phyloP scores from a whole-genome alignment of 2,888 invertebrate species.

The Leptura quadrifasciata region DNA sequence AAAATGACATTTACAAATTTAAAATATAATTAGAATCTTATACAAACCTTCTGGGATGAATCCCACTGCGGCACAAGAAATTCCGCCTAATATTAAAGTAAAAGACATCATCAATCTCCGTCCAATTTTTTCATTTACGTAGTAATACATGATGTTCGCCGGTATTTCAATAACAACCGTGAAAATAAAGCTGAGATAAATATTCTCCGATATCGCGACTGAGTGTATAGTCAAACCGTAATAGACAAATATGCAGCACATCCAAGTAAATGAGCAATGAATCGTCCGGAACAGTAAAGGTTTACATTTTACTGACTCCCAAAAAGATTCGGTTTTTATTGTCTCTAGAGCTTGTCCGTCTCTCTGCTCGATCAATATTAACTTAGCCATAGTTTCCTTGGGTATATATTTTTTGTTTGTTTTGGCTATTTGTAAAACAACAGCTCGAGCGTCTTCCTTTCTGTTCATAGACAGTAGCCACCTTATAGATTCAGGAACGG shows the following conservation, averaged over 20 bases:
- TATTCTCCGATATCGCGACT: constrained; percentile 83
- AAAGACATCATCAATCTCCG: constrained; percentile 79
- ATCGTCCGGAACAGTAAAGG: constrained; percentile 76
- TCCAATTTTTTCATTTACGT: constrained; percentile 79
- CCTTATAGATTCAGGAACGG: constrained; percentile 82
- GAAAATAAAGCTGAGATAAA: constrained; percentile 84
- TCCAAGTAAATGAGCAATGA: constrained; percentile 85
- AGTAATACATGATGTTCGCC: constrained; percentile 79
- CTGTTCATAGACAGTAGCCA: constrained; percentile 82
- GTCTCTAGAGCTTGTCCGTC: constrained; percentile 21
- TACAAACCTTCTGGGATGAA: constrained; percentile 56
- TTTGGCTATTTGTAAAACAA: constrained; percentile 78
- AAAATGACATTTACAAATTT: constrained; percentile 34
- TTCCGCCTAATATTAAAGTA: constrained; percentile 78
- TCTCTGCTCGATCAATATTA: constrained; percentile 57
- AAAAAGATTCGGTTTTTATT: constrained; percentile 54
- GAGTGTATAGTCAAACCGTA: constrained; percentile 87
- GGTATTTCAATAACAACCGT: constrained; percentile 82
- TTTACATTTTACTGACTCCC: constrained; percentile 75
- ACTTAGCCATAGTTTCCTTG: constrained; percentile 63
- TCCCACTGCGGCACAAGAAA: constrained; percentile 74
- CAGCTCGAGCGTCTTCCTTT: constrained; percentile 75
- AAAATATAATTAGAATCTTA: constrained; percentile 43
- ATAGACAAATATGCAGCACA: constrained; percentile 85
- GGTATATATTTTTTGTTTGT: constrained; percentile 78